A percentile compares a stretch with the other conserved stretches of the same genome.
phyloP scores from a whole-genome alignment of 2,797 vertebrate genomes.

The Morus bassanus region DNA sequence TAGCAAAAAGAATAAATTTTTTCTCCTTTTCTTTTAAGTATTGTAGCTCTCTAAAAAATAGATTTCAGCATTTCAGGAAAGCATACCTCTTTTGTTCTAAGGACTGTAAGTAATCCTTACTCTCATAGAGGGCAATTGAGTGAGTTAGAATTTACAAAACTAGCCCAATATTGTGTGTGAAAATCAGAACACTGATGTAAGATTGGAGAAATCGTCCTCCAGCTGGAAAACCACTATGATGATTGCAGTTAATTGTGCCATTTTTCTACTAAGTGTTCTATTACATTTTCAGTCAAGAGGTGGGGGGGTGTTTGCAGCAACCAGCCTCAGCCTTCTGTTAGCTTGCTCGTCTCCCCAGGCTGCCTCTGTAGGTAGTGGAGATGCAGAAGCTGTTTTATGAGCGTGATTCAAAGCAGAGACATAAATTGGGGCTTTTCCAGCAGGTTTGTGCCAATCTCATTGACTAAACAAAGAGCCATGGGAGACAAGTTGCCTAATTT shows the following conservation, averaged over 20 bases:
- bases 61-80: background rate
- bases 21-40: background rate
- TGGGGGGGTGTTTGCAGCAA: background rate
- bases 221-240: background rate
- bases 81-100: background rate
- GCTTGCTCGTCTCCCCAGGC: background rate
- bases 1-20: background rate
- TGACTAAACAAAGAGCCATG: background rate
- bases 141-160: background rate
- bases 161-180: background rate
- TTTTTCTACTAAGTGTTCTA: background rate
- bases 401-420: background rate
- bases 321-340: background rate
- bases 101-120: background rate
- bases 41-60: background rate
- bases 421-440: background rate
- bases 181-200: background rate
- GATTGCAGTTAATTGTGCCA: background rate
- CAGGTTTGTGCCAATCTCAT: background rate
- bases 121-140: background rate
- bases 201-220: background rate
- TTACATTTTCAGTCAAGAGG: background rate
- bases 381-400: background rate
- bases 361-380: background rate
- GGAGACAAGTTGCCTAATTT: background rate